phyloP scores from a whole-genome alignment of 2,797 vertebrate genomes.

The Denticeps clupeoides region DNA sequence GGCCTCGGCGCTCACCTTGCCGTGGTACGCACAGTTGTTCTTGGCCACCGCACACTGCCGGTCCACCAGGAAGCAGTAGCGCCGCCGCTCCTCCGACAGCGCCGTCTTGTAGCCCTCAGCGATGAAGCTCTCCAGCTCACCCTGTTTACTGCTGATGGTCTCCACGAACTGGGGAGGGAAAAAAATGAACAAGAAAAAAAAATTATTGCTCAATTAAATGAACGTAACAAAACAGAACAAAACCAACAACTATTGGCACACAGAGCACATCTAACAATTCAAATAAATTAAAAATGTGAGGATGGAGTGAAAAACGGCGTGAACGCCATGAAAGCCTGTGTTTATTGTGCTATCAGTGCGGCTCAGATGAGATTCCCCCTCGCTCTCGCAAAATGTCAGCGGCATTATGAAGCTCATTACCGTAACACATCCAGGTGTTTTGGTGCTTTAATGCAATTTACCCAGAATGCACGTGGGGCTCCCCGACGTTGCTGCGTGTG shows the following conservation, averaged over 20 bases:
- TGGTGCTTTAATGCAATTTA: conserved; percentile 25
- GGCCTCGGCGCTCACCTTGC: conserved; percentile 67
- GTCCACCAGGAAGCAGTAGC: conserved; percentile 97
- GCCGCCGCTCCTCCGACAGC: conserved; percentile 83
- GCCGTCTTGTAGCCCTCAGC: conserved; percentile 88
- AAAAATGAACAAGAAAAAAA: background rate
- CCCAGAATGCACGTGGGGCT: conserved; percentile 15
- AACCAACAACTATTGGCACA: too few relatives aligned
- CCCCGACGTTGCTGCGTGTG: background rate
- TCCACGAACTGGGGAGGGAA: conserved; percentile 74
- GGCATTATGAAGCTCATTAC: conserved; percentile 25
- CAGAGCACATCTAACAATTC: too few relatives aligned
- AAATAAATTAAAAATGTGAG: too few relatives aligned
- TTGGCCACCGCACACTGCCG: conserved; percentile 93
- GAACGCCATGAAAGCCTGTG: too few relatives aligned
- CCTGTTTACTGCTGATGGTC: conserved; percentile 89
- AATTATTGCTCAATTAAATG: too few relatives aligned
- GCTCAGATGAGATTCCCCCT: conserved; percentile 17
- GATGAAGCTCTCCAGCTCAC: conserved; percentile 83
- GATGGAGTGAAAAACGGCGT: too few relatives aligned
- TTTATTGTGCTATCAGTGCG: conserved; percentile 1
- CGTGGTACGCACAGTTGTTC: conserved; percentile 80
- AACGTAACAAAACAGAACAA: too few relatives aligned
- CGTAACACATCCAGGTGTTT: conserved; percentile 21
- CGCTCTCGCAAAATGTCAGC: conserved; percentile 34